These are phyloP conservation scores for Hemibagrus guttatus DNA, from an alignment of 2,797 vertebrate genomes.

Conservation along the genomic window DNA sequence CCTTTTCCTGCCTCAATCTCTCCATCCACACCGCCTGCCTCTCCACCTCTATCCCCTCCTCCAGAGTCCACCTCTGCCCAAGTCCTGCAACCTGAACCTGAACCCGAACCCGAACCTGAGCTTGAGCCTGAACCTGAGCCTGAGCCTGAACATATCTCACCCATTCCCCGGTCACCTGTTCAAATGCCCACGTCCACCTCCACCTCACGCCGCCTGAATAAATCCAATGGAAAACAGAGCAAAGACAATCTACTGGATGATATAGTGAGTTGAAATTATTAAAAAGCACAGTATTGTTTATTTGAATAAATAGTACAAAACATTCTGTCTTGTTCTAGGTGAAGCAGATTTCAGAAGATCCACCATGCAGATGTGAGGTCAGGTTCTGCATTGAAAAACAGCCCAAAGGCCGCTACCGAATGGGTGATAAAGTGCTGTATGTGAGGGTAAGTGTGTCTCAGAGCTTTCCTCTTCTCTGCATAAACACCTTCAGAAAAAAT, in stretches of 20 bases:
- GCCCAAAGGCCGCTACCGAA: slow-evolving; percentile 91
- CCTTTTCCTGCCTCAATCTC: slow-evolving; percentile 12
- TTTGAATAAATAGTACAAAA: slow-evolving; percentile 3
- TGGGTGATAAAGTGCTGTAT: slow-evolving; percentile 89
- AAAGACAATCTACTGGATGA: slow-evolving; percentile 83
- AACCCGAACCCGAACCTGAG: slow-evolving; percentile 19
- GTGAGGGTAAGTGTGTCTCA: slow-evolving; percentile 68
- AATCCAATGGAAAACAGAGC: slow-evolving; percentile 75
- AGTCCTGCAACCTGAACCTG: background rate
- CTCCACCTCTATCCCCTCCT: slow-evolving; percentile 43
- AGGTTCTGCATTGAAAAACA: slow-evolving; percentile 91
- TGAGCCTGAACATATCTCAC: slow-evolving; percentile 48
- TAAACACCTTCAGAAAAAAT: background rate
- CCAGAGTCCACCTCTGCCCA: slow-evolving; percentile 34
- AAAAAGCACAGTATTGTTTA: background rate
- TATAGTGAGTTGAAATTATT: slow-evolving; percentile 75
- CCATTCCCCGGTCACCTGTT: slow-evolving; percentile 45
- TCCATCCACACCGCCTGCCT: slow-evolving; percentile 12
- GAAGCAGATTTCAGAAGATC: slow-evolving; percentile 87
- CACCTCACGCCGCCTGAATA: slow-evolving; percentile 54
- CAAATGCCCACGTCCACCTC: slow-evolving; percentile 35
- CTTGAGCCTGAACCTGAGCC: slow-evolving; percentile 21
- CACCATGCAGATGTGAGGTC: slow-evolving; percentile 87
- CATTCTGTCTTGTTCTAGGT: slow-evolving; percentile 73
- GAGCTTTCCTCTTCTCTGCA: background rate